Evolutionary conservation across 2,113 vertebrate genomes (phyloP).

Genomic region (Microtus montanus): DNA sequence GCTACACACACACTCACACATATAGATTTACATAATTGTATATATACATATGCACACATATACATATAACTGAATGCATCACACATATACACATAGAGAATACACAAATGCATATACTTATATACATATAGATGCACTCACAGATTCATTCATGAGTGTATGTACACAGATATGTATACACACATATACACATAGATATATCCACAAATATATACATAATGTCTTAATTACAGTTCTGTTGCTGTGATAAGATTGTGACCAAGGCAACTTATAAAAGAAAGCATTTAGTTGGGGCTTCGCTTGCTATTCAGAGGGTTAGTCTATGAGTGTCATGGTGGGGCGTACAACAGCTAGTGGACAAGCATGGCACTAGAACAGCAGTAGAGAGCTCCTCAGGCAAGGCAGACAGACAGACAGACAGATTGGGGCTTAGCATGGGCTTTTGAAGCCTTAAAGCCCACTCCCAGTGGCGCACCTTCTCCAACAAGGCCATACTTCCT

Average conservation of each 20-base stretch:
- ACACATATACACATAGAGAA: neutral
- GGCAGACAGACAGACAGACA: no score
- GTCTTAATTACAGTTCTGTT: neutral
- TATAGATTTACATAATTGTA: neutral
- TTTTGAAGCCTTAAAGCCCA: neutral
- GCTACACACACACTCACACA: neutral
- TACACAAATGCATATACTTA: neutral
- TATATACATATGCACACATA: neutral
- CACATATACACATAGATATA: neutral
- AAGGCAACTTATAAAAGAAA: neutral
- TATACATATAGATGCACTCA: neutral
- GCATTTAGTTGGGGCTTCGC: neutral
- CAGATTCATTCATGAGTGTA: neutral
- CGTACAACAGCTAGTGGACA: neutral
- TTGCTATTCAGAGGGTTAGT: neutral
- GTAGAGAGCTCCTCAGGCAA: neutral
- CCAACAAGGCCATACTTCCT: neutral
- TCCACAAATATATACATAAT: neutral
- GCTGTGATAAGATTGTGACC: neutral
- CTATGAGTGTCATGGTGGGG: neutral
- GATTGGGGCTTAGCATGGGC: neutral
- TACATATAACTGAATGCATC: neutral
- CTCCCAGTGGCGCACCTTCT: neutral
- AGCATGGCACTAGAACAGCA: neutral
- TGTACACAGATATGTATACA: neutral